A percentile compares a stretch with the other conserved stretches of the same genome.
Evolutionary conservation across 2,113 vertebrate genomes (phyloP).

Genomic region (Hirundichthys speculiger): DNA sequence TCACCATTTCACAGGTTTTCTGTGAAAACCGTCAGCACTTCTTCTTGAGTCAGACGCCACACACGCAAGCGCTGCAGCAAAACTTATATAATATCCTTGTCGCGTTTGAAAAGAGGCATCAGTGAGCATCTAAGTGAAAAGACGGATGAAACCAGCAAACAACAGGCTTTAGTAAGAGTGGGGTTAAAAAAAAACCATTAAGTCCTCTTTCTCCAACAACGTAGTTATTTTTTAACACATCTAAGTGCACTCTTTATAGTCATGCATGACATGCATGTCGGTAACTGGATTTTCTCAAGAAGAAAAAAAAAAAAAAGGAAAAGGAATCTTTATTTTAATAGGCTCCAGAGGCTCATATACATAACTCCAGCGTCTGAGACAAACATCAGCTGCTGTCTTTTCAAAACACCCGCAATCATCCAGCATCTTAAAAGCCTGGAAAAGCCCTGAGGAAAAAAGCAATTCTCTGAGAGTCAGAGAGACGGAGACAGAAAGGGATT

Average conservation of each 20-base stretch:
- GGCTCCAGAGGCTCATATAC: constrained; percentile 28
- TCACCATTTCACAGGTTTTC: too few species aligned
- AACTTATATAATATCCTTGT: not conserved
- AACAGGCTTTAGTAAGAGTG: too few species aligned
- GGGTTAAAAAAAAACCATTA: too few species aligned
- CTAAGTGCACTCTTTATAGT: not conserved
- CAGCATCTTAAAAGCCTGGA: constrained; percentile 55
- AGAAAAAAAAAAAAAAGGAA: not conserved
- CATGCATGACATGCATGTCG: constrained; percentile 17
- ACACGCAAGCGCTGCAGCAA: too few species aligned
- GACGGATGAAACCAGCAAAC: not conserved
- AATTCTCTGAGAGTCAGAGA: constrained; percentile 41
- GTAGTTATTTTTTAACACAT: not conserved
- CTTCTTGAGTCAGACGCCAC: too few species aligned
- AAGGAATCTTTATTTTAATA: too few species aligned
- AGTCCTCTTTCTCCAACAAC: not conserved
- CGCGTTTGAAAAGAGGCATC: not conserved
- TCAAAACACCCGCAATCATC: constrained; percentile 64
- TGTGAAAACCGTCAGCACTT: too few species aligned
- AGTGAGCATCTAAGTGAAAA: not conserved
- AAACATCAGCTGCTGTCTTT: constrained; percentile 53
- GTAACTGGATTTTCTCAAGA: constrained; percentile 4
- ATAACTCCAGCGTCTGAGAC: constrained; percentile 33
- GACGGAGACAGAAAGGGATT: constrained; percentile 10
- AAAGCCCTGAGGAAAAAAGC: constrained; percentile 58